Base-by-base conservation (phyloP, 1,140 invertebrate genomes). In the Zophobas atratus region DNA sequence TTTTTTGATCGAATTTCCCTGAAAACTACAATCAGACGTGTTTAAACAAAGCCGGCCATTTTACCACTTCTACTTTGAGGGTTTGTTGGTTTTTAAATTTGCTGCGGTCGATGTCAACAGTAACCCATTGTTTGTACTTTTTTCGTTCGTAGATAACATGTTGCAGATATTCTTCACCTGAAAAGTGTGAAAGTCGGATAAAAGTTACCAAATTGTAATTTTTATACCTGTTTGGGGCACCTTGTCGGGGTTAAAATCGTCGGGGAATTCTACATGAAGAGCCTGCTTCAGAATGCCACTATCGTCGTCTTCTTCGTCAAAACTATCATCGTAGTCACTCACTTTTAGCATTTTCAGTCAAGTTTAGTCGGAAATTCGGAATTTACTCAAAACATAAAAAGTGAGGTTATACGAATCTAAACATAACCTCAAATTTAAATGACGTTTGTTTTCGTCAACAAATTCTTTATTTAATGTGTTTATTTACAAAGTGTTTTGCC, bases 81-180 rank as follows among this genome's bases (percentile, higher is more conserved):
- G 80, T 84, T 76, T 81, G 81, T 38, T 84, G 79, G 32, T 80
- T 80, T 46, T 77, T 80, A 67, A 82, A 83, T 80, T 82, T 82
- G 35, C 57, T 79, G 41, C 71, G 55, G 70, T 84, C 81, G 33
- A 81, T 71, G 77, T 83, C 71, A n/a, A 82, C 82, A 20, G 77
- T 81, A 0, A 82, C 81, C 75, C 81, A 82, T 70, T 79, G 74
- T 77, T 82, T 81, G 67, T 82, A 86, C 41, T 81, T 78, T 41
- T 71, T 82, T 32, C 83, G 80, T 74, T 86, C 85, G 76, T 85
- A 86, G 57, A 86, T 85, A 2, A 86, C 85, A 78, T 84, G 81
- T 32, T 86, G 85, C 33, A 86, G 49, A 80, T 85, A 86, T 81
- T 86, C 85, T 78, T 84, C 83, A 38, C 85, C 85, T 86, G 76